These are phyloP conservation scores for Gobionotothen gibberifrons DNA, from an alignment of 2,797 vertebrate species.

Conservation along the genomic window DNA sequence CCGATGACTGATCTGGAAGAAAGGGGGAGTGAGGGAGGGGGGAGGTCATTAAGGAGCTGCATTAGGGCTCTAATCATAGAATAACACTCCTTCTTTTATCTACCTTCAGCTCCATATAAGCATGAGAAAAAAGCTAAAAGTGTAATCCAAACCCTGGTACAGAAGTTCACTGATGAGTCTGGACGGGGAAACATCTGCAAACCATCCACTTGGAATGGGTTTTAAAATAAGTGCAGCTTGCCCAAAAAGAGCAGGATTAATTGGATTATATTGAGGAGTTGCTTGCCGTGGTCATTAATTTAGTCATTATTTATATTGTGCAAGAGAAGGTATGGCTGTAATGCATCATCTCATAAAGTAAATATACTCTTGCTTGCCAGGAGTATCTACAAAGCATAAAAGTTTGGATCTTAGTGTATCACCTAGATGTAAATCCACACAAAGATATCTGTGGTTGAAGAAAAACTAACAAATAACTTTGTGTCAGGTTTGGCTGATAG, in stretches of 20 bases:
- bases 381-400: slow-evolving; percentile 12
- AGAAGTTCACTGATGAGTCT: slow-evolving; percentile 63
- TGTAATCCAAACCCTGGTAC: slow-evolving; percentile 49
- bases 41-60: slow-evolving; percentile 73
- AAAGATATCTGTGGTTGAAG: slow-evolving; percentile 1
- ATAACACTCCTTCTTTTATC: slow-evolving; percentile 76
- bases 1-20: slow-evolving; percentile 77
- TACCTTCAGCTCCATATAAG: slow-evolving; percentile 62
- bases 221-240: slow-evolving; percentile 36
- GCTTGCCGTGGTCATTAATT: slow-evolving; percentile 48
- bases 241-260: slow-evolving; percentile 56
- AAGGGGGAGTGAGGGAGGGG: slow-evolving; percentile 18
- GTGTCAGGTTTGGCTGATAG: slow-evolving; percentile 3
- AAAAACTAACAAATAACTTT: not conserved
- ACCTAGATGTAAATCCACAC: slow-evolving; percentile 16
- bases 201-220: slow-evolving; percentile 63
- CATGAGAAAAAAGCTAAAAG: slow-evolving; percentile 58
- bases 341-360: slow-evolving; percentile 35
- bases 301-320: slow-evolving; percentile 50
- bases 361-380: slow-evolving; percentile 18
- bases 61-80: slow-evolving; percentile 76
- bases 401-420: not conserved
- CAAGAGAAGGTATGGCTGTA: slow-evolving; percentile 40
- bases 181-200: slow-evolving; percentile 75
- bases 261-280: slow-evolving; percentile 63